Evolutionary conservation across 2,797 vertebrate species (phyloP).

Genomic region (Nyctalus aviator): DNA sequence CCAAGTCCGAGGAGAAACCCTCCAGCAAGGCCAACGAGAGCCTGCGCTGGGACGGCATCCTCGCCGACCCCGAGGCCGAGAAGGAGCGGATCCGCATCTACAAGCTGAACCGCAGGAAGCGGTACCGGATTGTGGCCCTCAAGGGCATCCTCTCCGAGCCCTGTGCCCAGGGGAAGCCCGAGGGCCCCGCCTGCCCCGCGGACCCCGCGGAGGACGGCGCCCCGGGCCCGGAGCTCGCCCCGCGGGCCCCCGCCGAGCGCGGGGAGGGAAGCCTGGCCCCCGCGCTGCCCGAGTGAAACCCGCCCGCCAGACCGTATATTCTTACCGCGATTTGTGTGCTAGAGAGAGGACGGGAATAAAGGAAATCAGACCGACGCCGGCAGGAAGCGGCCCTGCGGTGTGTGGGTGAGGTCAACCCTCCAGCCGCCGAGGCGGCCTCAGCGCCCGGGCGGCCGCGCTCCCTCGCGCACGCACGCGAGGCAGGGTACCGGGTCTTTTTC

Average conservation of each 20-base stretch:
- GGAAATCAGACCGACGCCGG: background rate
- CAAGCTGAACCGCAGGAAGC: constrained; percentile 90
- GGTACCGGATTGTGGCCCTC: constrained; percentile 87
- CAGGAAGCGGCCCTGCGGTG: background rate
- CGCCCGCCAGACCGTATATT: background rate
- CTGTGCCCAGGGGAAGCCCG: fast-evolving
- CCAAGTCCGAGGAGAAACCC: constrained; percentile 51
- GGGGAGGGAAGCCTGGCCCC: background rate
- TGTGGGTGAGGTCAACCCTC: background rate
- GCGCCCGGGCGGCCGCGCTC: background rate
- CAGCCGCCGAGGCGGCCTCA: background rate
- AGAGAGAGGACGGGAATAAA: background rate
- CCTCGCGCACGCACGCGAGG: background rate
- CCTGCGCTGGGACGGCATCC: constrained; percentile 92
- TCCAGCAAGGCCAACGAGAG: constrained; percentile 85
- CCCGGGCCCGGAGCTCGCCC: fast-evolving
- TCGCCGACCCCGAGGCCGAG: constrained; percentile 91
- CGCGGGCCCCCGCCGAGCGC: background rate
- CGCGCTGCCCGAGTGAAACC: background rate
- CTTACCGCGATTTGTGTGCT: constrained; percentile 1
- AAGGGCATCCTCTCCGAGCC: constrained; percentile 72
- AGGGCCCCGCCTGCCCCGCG: background rate
- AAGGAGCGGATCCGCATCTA: constrained; percentile 90
- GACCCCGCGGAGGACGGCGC: fast-evolving
- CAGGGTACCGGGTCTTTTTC: background rate